Evolutionary conservation across 2,113 vertebrate genomes (phyloP).

Genomic region (Semnornis frantzii): DNA sequence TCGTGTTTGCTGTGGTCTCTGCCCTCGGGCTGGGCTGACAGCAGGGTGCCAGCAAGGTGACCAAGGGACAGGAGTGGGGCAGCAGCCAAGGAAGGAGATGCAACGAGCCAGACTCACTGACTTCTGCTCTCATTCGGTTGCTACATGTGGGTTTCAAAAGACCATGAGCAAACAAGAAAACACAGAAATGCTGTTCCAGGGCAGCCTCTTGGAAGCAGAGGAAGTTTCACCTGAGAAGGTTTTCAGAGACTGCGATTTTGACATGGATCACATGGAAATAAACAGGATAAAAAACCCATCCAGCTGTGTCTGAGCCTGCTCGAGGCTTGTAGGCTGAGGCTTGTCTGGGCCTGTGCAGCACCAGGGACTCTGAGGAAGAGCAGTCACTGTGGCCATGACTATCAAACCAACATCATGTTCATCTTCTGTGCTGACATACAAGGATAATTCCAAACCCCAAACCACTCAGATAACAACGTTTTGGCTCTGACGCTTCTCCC

Average conservation of each 20-base stretch:
- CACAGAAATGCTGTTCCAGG: neutral
- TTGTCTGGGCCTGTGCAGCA: constrained; percentile 35
- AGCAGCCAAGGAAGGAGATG: neutral
- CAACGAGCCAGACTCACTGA: neutral
- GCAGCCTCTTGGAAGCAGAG: neutral
- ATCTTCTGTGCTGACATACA: neutral
- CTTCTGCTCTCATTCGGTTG: neutral
- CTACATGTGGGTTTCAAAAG: neutral
- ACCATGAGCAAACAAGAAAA: neutral
- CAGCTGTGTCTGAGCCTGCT: constrained; percentile 55
- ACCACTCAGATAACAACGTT: neutral
- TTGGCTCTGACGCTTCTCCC: neutral
- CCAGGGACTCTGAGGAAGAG: constrained; percentile 16
- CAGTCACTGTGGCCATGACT: constrained; percentile 20
- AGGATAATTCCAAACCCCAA: constrained; percentile 23
- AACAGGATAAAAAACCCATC: neutral
- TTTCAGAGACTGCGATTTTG: neutral
- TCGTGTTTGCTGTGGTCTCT: neutral
- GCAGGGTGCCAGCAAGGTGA: neutral
- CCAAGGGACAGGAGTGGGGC: neutral
- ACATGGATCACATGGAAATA: constrained; percentile 32
- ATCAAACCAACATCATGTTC: constrained; percentile 37
- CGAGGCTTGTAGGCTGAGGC: constrained; percentile 3
- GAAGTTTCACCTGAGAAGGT: neutral
- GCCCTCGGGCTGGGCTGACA: neutral